A percentile compares a stretch with the other conserved stretches of the same genome.
phyloP scores from a whole-genome alignment of 2,888 invertebrate species.

The Diaprepes abbreviatus region DNA sequence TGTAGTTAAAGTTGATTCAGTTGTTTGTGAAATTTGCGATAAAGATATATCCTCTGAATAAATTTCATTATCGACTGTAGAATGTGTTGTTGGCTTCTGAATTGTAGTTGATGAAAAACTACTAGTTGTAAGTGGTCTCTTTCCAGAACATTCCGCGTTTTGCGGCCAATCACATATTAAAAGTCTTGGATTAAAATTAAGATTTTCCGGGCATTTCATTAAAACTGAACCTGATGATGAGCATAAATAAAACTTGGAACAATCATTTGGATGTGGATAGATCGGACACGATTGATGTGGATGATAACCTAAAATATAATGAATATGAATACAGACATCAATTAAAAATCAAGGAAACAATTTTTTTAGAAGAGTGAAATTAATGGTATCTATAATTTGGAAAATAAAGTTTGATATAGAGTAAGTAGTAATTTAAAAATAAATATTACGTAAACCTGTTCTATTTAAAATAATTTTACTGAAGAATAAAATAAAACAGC shows the following conservation, averaged over 20 bases:
- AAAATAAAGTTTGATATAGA: no score
- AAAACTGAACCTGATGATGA: not conserved
- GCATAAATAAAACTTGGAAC: constrained; percentile 31
- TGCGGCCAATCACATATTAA: constrained; percentile 43
- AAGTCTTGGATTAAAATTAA: constrained; percentile 34
- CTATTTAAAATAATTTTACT: no score
- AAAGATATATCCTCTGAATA: not conserved
- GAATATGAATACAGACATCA: no score
- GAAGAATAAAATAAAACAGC: no score
- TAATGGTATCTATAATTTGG: no score
- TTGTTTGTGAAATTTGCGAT: not conserved
- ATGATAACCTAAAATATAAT: not conserved
- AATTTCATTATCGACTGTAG: not conserved
- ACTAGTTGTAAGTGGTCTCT: not conserved
- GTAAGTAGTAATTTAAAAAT: no score
- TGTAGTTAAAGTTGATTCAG: not conserved
- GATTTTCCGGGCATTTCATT: constrained; percentile 12
- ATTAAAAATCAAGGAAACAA: no score
- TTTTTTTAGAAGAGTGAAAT: no score
- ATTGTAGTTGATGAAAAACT: not conserved
- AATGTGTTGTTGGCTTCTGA: no score
- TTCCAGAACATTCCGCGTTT: constrained; percentile 1
- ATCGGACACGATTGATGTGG: not conserved
- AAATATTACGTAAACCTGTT: no score
- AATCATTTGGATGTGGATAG: constrained; percentile 25